These are phyloP conservation scores for Diaperis boleti DNA, from an alignment of 2,888 invertebrate species.

Conservation along the genomic window DNA sequence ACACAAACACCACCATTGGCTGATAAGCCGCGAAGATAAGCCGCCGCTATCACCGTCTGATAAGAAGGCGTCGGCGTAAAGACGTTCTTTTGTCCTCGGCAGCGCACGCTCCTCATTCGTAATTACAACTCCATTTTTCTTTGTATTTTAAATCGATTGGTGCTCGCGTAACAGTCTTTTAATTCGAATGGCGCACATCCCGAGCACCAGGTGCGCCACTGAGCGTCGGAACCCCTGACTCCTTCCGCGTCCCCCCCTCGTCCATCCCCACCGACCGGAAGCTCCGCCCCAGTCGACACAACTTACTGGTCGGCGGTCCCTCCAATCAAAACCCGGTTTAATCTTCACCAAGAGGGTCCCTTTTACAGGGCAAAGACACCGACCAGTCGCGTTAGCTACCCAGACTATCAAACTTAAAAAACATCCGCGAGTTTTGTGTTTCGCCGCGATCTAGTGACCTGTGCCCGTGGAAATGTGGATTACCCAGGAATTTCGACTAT, in stretches of 20 bases:
- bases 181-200: conserved; percentile 35
- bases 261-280: conserved; percentile 40
- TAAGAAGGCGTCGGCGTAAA: neutral
- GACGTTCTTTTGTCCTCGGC: neutral
- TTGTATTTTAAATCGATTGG: conserved; percentile 44
- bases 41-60: neutral
- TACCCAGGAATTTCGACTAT: neutral
- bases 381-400: conserved; percentile 51
- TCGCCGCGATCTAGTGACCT: conserved; percentile 20
- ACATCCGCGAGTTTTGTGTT: conserved; percentile 36
- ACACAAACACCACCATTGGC: neutral
- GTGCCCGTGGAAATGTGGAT: conserved; percentile 24
- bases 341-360: conserved; percentile 53
- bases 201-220: conserved; percentile 49
- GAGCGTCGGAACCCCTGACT: conserved; percentile 41
- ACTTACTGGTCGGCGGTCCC: conserved; percentile 52
- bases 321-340: conserved; percentile 53
- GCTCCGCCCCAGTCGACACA: conserved; percentile 44
- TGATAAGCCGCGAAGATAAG: neutral
- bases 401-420: conserved; percentile 47
- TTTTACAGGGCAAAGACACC: conserved; percentile 57
- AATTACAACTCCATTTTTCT: conserved; percentile 28
- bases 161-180: conserved; percentile 13
- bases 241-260: conserved; percentile 45
- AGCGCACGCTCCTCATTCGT: neutral